These are phyloP conservation scores for Galaxias olidus DNA, from an alignment of 2,797 vertebrate genomes.

Conservation along the genomic window DNA sequence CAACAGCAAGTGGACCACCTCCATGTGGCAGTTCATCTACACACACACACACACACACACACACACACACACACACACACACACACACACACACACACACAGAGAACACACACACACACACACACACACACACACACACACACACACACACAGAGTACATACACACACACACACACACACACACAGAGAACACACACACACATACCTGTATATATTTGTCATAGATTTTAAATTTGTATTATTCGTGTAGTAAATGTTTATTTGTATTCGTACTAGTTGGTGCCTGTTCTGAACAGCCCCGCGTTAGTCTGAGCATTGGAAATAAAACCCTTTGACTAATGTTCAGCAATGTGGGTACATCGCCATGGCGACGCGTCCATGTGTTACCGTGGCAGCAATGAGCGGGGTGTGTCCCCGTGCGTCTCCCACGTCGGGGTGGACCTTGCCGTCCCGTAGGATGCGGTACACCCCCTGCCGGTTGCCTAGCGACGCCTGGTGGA, in stretches of 20 bases:
- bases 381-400: slow-evolving; percentile 80
- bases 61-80: slow-evolving; percentile 2
- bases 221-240: not conserved
- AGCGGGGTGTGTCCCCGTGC: slow-evolving; percentile 77
- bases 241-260: no score
- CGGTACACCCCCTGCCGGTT: slow-evolving; percentile 57
- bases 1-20: slow-evolving; percentile 81
- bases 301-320: no score
- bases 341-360: no score
- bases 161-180: not conserved
- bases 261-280: no score
- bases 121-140: no score
- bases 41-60: slow-evolving; percentile 10
- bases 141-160: not conserved
- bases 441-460: slow-evolving; percentile 63
- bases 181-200: no score
- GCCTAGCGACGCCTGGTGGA: slow-evolving; percentile 72
- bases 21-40: slow-evolving; percentile 75
- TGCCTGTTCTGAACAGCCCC: no score
- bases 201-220: not conserved
- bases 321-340: no score
- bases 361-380: no score
- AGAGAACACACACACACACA: no score
- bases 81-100: not conserved
- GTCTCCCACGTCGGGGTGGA: slow-evolving; percentile 80